Base-by-base conservation (phyloP, 2,888 invertebrate genomes). In the Trissolcus brochymenae region DNA sequence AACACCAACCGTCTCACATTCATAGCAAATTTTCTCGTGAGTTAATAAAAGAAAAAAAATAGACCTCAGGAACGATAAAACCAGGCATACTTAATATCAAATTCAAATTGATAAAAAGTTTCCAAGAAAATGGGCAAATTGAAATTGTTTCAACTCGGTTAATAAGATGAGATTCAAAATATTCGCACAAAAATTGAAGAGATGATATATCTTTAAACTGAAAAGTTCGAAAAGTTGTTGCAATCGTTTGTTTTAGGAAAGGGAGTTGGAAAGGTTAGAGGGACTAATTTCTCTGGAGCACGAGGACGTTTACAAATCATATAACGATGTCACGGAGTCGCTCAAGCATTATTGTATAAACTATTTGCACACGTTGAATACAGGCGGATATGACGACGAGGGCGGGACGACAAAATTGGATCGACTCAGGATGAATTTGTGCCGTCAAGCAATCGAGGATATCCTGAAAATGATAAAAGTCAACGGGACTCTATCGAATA, bases 1-100 rank as follows among this genome's bases (percentile, higher is more conserved):
- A 92, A 93, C 82, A 91, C 92, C 59, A 95, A 95, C 87, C 91
- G 93, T 84, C 89, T 95, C 2, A 86, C 90, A 7, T 92, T 91
- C 77, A 93, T 95, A 41, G 90, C 91, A 4, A 87, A 89, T 7
- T 90, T 91, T 83, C 88, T 95, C 89, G 94, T 94, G 86, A 87
- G 89, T 84, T 70, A 6, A 29, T 29, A 29, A 29, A 29, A 29
- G 7, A 7, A 29, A 29, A 29, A 3, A 29, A 29, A 29, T 29
- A 29, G 11, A n/a, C 50, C 46, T 56, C 7, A 60, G 51, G 68
- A 60, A 11, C 25, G 40, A 73, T 16, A 64, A 67, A 62, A 71
- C 57, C 55, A 40, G 29, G 1, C 16, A 49, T 51, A 54, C 43
- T 41, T 67, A 35, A 56, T 55, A 56, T n/a, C n/a, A n/a, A n/a